A percentile compares a stretch with the other conserved stretches of the same genome.
phyloP scores from a whole-genome alignment of 2,888 invertebrate genomes.

The Oscheius sp. region DNA sequence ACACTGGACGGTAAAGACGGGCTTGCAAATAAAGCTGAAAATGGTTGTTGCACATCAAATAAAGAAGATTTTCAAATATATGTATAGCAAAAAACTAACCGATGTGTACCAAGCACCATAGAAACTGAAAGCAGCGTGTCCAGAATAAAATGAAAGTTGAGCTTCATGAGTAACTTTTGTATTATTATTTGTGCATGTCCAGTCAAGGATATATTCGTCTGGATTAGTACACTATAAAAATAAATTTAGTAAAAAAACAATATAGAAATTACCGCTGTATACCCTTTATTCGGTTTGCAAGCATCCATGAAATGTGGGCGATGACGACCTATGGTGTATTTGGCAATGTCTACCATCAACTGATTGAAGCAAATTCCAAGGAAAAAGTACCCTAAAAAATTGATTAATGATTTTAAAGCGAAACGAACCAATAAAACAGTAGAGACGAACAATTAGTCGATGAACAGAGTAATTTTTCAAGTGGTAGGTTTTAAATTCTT shows the following conservation, averaged over 20 bases:
- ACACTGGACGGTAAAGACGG: conserved; percentile 84
- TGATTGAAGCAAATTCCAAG: conserved; percentile 73
- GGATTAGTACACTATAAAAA: conserved; percentile 51
- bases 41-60: not conserved
- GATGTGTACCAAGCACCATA: conserved; percentile 73
- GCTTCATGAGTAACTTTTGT: conserved; percentile 67
- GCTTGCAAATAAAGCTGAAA: conserved; percentile 86
- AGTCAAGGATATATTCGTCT: conserved; percentile 64
- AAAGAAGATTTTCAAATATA: too few relatives aligned
- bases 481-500: conserved; percentile 67
- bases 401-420: not conserved
- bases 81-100: conserved; percentile 48
- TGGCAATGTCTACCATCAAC: conserved; percentile 86
- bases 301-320: conserved; percentile 93
- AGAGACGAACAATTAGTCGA: conserved; percentile 70
- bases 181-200: conserved; percentile 61
- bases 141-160: conserved; percentile 72
- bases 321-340: conserved; percentile 90
- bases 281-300: conserved; percentile 80
- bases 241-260: not conserved
- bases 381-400: conserved; percentile 69
- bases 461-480: conserved; percentile 58
- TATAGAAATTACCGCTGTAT: conserved; percentile 37
- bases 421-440: conserved; percentile 64
- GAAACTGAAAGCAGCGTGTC: conserved; percentile 73